These are phyloP conservation scores for Bufo gargarizans DNA, from an alignment of 2,113 vertebrate genomes.

Conservation along the genomic window DNA sequence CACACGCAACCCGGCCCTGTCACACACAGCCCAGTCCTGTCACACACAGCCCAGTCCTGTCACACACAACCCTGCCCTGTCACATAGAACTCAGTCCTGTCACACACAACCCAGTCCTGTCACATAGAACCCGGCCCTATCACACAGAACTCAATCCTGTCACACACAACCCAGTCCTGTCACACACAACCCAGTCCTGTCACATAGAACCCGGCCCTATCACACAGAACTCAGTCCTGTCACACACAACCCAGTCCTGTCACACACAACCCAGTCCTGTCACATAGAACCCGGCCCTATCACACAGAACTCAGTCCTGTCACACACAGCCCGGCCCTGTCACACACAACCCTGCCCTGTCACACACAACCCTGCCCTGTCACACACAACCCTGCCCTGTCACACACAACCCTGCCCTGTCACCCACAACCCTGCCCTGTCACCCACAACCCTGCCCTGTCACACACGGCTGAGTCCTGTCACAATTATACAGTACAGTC, in stretches of 20 bases:
- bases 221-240: not conserved
- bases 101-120: not conserved
- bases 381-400: slow-evolving; percentile 6
- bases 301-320: not conserved
- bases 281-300: not conserved
- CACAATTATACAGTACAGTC: not conserved
- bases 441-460: not conserved
- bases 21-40: not conserved
- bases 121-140: too few species aligned
- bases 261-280: slow-evolving; percentile 14
- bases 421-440: not conserved
- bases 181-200: not conserved
- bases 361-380: too few species aligned
- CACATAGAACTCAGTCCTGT: too few species aligned
- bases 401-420: not conserved
- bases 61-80: too few species aligned
- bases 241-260: not conserved
- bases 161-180: too few species aligned
- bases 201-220: not conserved
- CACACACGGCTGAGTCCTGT: not conserved
- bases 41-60: not conserved
- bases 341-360: too few species aligned
- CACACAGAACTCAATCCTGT: too few species aligned
- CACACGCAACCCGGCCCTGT: too few species aligned
- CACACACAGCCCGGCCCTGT: not conserved